phyloP scores from a whole-genome alignment of 2,888 invertebrate genomes.

The Hyposoter didymator region DNA sequence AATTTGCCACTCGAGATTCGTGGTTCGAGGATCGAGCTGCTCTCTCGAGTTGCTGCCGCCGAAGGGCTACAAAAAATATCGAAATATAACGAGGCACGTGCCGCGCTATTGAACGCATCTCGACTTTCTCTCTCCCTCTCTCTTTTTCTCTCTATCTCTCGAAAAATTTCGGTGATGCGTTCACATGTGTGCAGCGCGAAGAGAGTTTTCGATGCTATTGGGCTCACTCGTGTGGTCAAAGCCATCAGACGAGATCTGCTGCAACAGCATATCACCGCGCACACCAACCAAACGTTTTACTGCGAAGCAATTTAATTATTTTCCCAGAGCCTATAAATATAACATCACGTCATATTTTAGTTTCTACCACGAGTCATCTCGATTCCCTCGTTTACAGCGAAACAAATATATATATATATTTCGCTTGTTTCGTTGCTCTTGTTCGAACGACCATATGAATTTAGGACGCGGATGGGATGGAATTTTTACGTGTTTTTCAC shows the following conservation, averaged over 20 bases:
- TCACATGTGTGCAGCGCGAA: neutral
- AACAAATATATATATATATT: conserved; percentile 21
- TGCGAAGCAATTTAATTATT: conserved; percentile 68
- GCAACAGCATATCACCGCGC: conserved; percentile 17
- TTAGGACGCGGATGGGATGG: neutral
- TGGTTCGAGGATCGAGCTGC: conserved; percentile 38
- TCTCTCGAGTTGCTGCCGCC: conserved; percentile 19
- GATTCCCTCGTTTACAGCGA: conserved; percentile 5
- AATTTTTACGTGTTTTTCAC: neutral
- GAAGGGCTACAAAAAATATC: conserved; percentile 30
- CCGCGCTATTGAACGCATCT: conserved; percentile 38
- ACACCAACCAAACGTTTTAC: conserved; percentile 54
- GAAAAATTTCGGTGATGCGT: neutral
- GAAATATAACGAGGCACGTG: conserved; percentile 62
- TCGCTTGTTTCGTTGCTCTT: conserved; percentile 20
- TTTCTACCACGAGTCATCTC: conserved; percentile 23
- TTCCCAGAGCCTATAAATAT: conserved; percentile 67
- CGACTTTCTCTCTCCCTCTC: conserved; percentile 22
- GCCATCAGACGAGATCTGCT: conserved; percentile 33
- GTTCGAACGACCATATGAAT: conserved; percentile 20
- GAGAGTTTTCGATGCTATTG: conserved; percentile 12
- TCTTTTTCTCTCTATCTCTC: neutral
- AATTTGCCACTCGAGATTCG: conserved; percentile 48
- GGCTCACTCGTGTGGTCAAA: conserved; percentile 45
- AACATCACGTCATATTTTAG: conserved; percentile 52